Evolutionary conservation across 2,888 invertebrate species (phyloP).

Genomic region (Scaptomyza reducta): DNA sequence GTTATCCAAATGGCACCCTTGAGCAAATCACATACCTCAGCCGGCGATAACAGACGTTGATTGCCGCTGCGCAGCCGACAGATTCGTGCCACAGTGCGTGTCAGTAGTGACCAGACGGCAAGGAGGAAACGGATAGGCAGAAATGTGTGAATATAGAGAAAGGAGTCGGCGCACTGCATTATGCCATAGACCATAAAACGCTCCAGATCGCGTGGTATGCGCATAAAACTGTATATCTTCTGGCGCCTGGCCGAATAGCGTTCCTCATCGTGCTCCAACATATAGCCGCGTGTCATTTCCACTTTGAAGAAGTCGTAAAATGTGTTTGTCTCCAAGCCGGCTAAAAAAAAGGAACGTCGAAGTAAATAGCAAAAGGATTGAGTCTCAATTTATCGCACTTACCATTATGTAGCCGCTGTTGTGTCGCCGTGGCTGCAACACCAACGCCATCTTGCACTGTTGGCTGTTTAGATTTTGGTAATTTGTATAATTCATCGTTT

Average conservation of each 20-base stretch:
- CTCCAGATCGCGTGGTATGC: slow-evolving; percentile 96
- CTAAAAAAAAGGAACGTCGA: slow-evolving; percentile 4
- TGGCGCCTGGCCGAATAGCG: slow-evolving; percentile 96
- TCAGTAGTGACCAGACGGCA: slow-evolving; percentile 92
- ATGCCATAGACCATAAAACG: slow-evolving; percentile 97
- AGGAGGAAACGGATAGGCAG: slow-evolving; percentile 95
- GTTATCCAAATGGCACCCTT: slow-evolving; percentile 95
- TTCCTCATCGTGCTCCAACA: slow-evolving; percentile 97
- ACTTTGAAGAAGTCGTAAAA: slow-evolving; percentile 90
- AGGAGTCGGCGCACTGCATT: slow-evolving; percentile 98
- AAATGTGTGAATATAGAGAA: slow-evolving; percentile 98
- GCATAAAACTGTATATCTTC: slow-evolving; percentile 98
- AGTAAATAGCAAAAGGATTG: too few species aligned
- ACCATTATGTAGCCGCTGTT: slow-evolving; percentile 52
- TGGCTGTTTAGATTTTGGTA: slow-evolving; percentile 46
- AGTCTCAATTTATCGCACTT: neutral
- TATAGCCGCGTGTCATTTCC: slow-evolving; percentile 96
- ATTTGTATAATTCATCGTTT: slow-evolving; percentile 38
- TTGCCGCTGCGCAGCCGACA: slow-evolving; percentile 87
- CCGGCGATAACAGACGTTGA: slow-evolving; percentile 90
- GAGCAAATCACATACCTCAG: slow-evolving; percentile 97
- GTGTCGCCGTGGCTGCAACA: slow-evolving; percentile 25
- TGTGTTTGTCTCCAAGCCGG: slow-evolving; percentile 58
- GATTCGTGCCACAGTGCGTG: slow-evolving; percentile 89
- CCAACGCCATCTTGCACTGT: slow-evolving; percentile 66